Conservation (phyloP, 2,113 vertebrate species). For the Cynocephalus volans region DNA sequence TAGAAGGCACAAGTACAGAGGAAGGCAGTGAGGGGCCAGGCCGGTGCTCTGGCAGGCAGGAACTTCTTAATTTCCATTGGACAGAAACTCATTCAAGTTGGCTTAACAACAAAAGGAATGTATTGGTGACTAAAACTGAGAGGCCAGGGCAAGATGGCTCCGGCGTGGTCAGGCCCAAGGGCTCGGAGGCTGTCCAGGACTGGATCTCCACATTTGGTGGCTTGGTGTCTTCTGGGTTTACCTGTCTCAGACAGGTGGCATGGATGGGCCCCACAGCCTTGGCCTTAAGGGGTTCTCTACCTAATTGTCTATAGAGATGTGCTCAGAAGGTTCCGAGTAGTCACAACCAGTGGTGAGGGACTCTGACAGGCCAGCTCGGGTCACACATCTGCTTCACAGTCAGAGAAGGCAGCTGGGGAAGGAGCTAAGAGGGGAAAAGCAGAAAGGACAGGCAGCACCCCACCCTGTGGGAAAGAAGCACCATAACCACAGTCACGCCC, state of each 20-base stretch:
- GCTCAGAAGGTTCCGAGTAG: not conserved
- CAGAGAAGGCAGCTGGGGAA: not conserved
- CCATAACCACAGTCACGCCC: not conserved
- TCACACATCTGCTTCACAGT: rapidly evolving
- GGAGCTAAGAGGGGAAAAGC: not conserved
- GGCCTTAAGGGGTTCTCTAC: not conserved
- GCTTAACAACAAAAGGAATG: not conserved
- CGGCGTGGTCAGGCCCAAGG: not conserved
- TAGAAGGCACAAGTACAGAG: not conserved
- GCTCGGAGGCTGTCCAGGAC: not conserved
- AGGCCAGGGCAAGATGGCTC: not conserved
- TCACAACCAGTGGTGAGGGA: not conserved
- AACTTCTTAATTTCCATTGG: not conserved
- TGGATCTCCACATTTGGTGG: not conserved
- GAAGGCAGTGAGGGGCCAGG: not conserved
- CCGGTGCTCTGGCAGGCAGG: not conserved
- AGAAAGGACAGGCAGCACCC: not conserved
- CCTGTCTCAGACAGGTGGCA: not conserved
- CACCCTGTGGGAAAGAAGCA: rapidly evolving
- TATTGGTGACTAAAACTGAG: not conserved
- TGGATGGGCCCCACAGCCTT: too few relatives aligned
- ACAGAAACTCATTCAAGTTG: not conserved
- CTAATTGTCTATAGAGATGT: not conserved
- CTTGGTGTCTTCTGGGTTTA: not conserved
- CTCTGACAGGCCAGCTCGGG: not conserved